These are phyloP conservation scores for Platyrinchus mystaceus DNA, from an alignment of 2,797 vertebrate genomes.

Conservation along the genomic window DNA sequence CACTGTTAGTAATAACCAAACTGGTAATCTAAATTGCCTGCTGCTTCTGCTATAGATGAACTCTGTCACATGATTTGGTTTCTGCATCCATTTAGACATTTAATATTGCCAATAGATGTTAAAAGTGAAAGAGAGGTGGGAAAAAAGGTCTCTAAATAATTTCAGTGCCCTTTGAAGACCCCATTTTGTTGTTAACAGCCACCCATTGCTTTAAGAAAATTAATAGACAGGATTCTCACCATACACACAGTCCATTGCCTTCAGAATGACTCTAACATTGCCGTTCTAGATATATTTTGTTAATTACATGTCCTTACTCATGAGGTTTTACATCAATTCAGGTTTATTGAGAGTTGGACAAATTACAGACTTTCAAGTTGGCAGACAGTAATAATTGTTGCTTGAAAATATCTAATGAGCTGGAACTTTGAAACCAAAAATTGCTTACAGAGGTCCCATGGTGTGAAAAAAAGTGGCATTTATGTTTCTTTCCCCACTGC, in stretches of 20 bases:
- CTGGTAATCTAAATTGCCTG: slow-evolving; percentile 14
- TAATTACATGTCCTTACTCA: neutral
- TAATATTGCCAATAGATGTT: neutral
- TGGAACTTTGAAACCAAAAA: neutral
- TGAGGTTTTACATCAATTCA: neutral
- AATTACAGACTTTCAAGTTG: neutral
- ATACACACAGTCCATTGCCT: neutral
- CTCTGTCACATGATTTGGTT: neutral
- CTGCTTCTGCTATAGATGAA: neutral
- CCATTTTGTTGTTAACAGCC: neutral
- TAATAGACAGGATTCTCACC: neutral
- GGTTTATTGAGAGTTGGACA: neutral
- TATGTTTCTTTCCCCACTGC: neutral
- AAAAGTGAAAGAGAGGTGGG: neutral
- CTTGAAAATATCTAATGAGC: neutral
- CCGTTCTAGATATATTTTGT: neutral
- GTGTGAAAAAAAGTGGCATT: neutral
- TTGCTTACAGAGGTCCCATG: neutral
- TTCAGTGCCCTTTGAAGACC: neutral
- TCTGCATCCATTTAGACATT: slow-evolving; percentile 16
- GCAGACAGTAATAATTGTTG: neutral
- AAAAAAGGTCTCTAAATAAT: neutral
- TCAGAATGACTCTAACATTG: neutral
- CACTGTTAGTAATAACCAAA: slow-evolving; percentile 10
- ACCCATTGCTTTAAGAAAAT: neutral